A percentile compares a stretch with the other conserved stretches of the same genome.
Evolutionary conservation across 2,797 vertebrate species (phyloP).

Genomic region (Alexandromys oeconomus): DNA sequence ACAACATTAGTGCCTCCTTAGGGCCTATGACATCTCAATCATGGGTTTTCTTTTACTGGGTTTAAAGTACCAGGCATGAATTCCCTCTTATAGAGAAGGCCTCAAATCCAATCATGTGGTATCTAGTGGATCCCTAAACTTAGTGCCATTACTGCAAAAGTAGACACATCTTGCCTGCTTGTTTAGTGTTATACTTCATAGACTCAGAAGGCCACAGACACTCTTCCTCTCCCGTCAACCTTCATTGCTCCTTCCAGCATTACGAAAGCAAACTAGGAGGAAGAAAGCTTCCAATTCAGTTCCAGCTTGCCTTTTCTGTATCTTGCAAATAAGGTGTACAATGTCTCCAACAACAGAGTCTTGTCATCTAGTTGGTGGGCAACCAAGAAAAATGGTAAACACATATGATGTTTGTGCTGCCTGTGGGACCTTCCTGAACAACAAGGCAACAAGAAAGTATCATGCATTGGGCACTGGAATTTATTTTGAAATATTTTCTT

Average conservation of each 20-base stretch:
- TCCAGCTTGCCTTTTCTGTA: background rate
- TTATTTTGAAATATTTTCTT: background rate
- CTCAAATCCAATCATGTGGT: background rate
- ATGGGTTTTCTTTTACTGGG: background rate
- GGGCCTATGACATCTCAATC: background rate
- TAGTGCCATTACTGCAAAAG: background rate
- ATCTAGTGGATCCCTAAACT: background rate
- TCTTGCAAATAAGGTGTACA: background rate
- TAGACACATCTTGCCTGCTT: background rate
- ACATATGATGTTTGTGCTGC: background rate
- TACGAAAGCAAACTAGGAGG: background rate
- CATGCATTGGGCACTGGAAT: too few species aligned
- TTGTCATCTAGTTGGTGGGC: background rate
- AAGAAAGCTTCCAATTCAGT: background rate
- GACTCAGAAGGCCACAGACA: background rate
- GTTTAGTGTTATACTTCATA: background rate
- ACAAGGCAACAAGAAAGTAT: background rate
- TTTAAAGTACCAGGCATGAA: background rate
- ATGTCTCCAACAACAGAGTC: background rate
- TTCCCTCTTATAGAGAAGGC: background rate
- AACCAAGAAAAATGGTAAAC: background rate
- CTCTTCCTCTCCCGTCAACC: background rate
- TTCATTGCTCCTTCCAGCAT: background rate
- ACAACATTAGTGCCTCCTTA: background rate
- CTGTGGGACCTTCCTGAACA: too few species aligned